Evolutionary conservation across 2,888 invertebrate species (phyloP).

Genomic region (Cryptus viduatorius): DNA sequence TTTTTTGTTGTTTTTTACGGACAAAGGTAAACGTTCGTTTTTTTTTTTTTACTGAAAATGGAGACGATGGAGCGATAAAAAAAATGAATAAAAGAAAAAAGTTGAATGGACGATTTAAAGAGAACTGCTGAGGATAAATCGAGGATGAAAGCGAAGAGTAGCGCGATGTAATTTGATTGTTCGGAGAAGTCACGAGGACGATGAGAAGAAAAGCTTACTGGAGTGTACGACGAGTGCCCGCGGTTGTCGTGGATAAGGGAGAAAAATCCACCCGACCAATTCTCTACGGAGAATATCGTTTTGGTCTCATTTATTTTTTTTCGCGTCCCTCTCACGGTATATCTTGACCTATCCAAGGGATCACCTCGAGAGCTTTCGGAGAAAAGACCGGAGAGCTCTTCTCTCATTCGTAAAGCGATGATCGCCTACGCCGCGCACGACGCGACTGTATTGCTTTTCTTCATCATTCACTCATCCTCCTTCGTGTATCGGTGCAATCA

Average conservation of each 20-base stretch:
- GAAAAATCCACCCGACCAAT: slow-evolving; percentile 38
- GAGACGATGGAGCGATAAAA: not conserved
- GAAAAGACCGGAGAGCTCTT: no score
- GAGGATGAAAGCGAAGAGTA: not conserved
- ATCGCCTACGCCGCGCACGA: not conserved
- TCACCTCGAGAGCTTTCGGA: slow-evolving; percentile 16
- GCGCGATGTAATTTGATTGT: slow-evolving; percentile 47
- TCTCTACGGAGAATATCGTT: slow-evolving; percentile 18
- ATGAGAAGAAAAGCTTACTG: slow-evolving; percentile 33
- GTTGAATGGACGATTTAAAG: not conserved
- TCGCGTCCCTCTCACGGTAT: slow-evolving; percentile 12
- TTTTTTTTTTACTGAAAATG: no score
- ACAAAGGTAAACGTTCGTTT: no score
- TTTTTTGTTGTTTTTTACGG: no score
- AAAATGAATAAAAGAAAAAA: not conserved
- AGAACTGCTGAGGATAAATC: not conserved
- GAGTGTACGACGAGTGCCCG: slow-evolving; percentile 11
- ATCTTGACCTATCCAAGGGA: slow-evolving; percentile 29
- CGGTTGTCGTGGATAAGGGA: slow-evolving; percentile 4
- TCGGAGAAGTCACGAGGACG: slow-evolving; percentile 1
- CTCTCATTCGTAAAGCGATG: no score
- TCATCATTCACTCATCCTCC: no score
- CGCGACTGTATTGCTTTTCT: no score
- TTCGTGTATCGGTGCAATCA: no score
- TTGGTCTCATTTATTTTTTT: slow-evolving; percentile 16